These are phyloP conservation scores for Limnodromus scolopaceus DNA, from an alignment of 2,797 vertebrate species.

Conservation along the genomic window DNA sequence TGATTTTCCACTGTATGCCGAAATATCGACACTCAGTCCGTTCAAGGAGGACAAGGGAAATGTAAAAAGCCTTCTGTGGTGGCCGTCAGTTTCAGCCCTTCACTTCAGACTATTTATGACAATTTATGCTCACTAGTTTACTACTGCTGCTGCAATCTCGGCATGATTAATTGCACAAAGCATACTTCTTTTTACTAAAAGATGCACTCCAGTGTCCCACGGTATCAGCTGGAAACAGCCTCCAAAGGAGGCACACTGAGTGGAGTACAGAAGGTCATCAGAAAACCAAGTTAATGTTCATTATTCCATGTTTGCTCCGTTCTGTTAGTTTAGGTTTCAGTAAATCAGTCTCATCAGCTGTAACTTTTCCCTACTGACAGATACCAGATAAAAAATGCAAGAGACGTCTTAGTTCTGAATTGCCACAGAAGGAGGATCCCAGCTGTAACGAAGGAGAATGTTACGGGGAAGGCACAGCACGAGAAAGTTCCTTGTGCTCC, in stretches of 20 bases:
- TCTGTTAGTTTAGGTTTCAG: neutral
- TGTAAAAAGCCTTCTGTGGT: neutral
- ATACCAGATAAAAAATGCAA: neutral
- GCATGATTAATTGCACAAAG: neutral
- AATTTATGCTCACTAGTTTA: neutral
- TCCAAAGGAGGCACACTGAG: neutral
- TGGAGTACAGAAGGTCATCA: neutral
- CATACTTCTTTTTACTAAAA: neutral
- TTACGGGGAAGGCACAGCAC: neutral
- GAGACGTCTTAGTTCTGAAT: neutral
- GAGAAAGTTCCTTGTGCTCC: neutral
- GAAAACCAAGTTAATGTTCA: neutral
- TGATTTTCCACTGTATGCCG: neutral
- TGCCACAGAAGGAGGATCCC: neutral
- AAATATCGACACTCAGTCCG: neutral
- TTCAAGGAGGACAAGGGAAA: neutral
- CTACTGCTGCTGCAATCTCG: neutral
- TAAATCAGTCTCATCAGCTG: neutral
- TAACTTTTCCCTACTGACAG: neutral
- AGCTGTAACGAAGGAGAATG: slow-evolving; percentile 39
- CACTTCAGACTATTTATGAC: neutral
- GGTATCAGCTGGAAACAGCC: neutral
- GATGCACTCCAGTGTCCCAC: neutral
- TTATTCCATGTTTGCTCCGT: accelerated
- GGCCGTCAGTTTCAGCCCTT: neutral